These are phyloP conservation scores for Mnemiopsis leidyi DNA, from an alignment of 37 sponge, comb jelly and placozoan species.

Conservation along the genomic window DNA sequence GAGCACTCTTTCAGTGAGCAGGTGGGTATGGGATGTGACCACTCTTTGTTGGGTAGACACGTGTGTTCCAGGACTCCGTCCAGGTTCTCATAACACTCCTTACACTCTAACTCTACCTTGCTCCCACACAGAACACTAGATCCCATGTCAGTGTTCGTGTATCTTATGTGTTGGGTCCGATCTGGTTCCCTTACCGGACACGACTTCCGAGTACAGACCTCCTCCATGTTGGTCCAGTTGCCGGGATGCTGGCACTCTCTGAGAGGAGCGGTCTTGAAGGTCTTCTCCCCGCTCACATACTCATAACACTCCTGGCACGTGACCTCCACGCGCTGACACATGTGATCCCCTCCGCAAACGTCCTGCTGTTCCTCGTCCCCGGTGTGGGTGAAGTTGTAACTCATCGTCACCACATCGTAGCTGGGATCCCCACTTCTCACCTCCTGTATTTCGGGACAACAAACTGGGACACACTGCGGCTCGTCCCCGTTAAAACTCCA, in stretches of 20 bases:
- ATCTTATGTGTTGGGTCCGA: neutral
- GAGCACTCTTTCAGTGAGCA: constrained; percentile 11
- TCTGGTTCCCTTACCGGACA: neutral
- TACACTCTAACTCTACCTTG: constrained; percentile 22
- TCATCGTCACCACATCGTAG: constrained; percentile 12
- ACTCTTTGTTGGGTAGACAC: constrained; percentile 49
- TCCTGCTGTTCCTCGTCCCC: neutral
- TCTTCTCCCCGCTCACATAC: neutral
- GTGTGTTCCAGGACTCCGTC: neutral
- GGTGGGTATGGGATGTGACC: constrained; percentile 7
- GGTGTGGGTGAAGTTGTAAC: neutral
- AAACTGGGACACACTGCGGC: constrained; percentile 5
- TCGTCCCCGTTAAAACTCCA: neutral
- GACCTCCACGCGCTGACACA: constrained; percentile 31
- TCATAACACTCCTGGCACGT: constrained; percentile 42
- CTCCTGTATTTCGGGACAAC: constrained; percentile 1
- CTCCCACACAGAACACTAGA: neutral
- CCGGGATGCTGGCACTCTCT: constrained; percentile 14
- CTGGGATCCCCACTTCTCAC: neutral
- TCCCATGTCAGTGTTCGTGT: neutral
- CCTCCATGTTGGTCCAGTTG: neutral
- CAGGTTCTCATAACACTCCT: neutral
- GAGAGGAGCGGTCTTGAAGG: neutral
- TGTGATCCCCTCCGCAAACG: neutral
- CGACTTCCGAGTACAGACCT: neutral